phyloP scores from a whole-genome alignment of 37 sponge, comb jelly and placozoan genomes.

The Geodia barretti region DNA sequence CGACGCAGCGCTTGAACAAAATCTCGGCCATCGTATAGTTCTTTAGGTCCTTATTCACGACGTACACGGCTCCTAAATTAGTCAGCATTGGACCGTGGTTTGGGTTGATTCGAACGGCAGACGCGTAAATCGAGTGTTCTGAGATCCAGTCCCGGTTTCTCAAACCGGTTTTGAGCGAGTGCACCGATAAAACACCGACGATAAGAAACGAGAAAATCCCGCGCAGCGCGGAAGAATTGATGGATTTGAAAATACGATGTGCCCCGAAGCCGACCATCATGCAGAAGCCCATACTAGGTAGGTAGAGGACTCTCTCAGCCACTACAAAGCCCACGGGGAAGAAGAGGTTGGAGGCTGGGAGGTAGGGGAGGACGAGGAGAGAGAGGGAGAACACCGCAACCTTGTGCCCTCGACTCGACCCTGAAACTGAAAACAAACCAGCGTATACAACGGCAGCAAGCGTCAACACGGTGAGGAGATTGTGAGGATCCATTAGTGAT shows the following conservation, averaged over 20 bases:
- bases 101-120: slow-evolving; percentile 76
- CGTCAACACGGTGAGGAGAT: slow-evolving; percentile 55
- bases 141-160: slow-evolving; percentile 79
- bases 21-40: slow-evolving; percentile 63
- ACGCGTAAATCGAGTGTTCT: slow-evolving; percentile 61
- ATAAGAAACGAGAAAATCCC: slow-evolving; percentile 17
- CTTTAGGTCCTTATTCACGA: slow-evolving; percentile 54
- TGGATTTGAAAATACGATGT: not conserved
- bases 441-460: slow-evolving; percentile 18
- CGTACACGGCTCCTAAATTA: slow-evolving; percentile 87
- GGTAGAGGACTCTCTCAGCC: slow-evolving; percentile 90
- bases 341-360: slow-evolving; percentile 91
- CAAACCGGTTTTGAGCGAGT: slow-evolving; percentile 59
- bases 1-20: slow-evolving; percentile 32
- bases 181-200: slow-evolving; percentile 24
- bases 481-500: slow-evolving; percentile 64
- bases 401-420: not conserved
- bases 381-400: slow-evolving; percentile 58
- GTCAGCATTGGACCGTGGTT: slow-evolving; percentile 84
- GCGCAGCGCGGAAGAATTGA: not conserved
- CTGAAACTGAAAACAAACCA: not conserved
- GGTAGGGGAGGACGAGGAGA: slow-evolving; percentile 75
- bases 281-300: slow-evolving; percentile 80
- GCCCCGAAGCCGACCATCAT: slow-evolving; percentile 25
- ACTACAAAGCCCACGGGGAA: slow-evolving; percentile 92